Evolutionary conservation across 2,797 vertebrate genomes (phyloP).

Genomic region (Gymnothorax reevesii): DNA sequence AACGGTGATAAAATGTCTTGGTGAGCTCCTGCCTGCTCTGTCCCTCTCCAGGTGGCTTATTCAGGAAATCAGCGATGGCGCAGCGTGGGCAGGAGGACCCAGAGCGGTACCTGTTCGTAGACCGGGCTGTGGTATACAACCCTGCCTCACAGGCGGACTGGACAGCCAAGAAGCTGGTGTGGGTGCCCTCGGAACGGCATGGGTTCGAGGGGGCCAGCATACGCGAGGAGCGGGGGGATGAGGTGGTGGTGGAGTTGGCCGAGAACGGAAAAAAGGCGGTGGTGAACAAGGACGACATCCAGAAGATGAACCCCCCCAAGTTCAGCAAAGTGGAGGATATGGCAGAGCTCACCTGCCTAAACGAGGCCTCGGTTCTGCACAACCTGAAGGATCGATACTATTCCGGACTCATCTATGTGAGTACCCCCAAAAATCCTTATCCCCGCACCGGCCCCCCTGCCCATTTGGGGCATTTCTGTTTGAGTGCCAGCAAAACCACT

Average conservation of each 20-base stretch:
- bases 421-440: conserved; percentile 55
- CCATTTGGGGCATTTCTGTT: conserved; percentile 54
- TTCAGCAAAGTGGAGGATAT: conserved; percentile 99
- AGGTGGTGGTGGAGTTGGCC: conserved; percentile 87
- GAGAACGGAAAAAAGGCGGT: conserved; percentile 92
- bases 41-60: conserved; percentile 36
- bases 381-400: conserved; percentile 99
- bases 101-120: conserved; percentile 94
- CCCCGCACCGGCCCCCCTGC: conserved; percentile 66
- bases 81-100: conserved; percentile 93
- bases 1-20: no score
- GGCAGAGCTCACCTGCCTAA: conserved; percentile 96
- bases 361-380: conserved; percentile 96
- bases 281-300: conserved; percentile 97
- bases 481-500: neutral
- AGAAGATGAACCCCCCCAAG: conserved; percentile 99
- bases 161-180: conserved; percentile 95
- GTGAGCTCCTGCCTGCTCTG: conserved; percentile 47
- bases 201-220: conserved; percentile 93
- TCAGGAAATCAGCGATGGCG: conserved; percentile 76
- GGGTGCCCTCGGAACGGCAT: conserved; percentile 93
- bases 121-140: conserved; percentile 94
- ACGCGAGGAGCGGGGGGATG: conserved; percentile 89
- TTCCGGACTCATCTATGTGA: conserved; percentile 92
- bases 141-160: conserved; percentile 95